phyloP scores from a whole-genome alignment of 2,888 invertebrate genomes.

The Hylaea fasciaria region DNA sequence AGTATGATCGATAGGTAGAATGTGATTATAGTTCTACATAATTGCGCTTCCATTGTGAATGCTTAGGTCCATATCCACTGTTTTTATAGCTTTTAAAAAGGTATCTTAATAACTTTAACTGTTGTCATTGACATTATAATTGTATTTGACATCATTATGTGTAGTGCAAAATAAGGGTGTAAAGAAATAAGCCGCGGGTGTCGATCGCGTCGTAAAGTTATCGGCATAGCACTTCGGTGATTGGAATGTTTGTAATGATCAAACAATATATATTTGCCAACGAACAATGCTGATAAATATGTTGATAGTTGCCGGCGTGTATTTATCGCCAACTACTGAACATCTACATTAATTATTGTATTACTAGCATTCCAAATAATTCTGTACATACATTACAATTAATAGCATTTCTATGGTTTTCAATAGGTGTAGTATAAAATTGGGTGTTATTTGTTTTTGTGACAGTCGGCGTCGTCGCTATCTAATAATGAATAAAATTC shows the following conservation, averaged over 20 bases:
- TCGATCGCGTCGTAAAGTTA: neutral
- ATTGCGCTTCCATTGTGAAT: neutral
- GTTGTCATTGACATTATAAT: slow-evolving; percentile 18
- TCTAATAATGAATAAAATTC: slow-evolving; percentile 4
- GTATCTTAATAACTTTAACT: slow-evolving; percentile 8
- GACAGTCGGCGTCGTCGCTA: neutral
- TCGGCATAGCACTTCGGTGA: neutral
- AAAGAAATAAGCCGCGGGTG: slow-evolving; percentile 4
- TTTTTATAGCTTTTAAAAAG: neutral
- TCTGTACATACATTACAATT: neutral
- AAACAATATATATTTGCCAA: too few species aligned
- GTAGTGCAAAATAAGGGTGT: slow-evolving; percentile 14
- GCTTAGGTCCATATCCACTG: slow-evolving; percentile 5
- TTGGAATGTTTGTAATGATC: neutral
- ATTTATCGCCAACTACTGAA: slow-evolving; percentile 6
- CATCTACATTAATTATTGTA: neutral
- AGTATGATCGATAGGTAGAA: too few species aligned
- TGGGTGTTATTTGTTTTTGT: slow-evolving; percentile 20
- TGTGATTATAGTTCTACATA: too few species aligned
- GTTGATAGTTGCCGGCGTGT: neutral
- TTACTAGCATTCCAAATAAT: slow-evolving; percentile 8
- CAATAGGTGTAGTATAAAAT: slow-evolving; percentile 17
- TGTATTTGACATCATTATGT: slow-evolving; percentile 17
- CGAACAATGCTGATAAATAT: too few species aligned
- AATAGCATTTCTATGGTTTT: slow-evolving; percentile 19